phyloP scores from a whole-genome alignment of 2,888 invertebrate genomes.

The Aradus depressus region DNA sequence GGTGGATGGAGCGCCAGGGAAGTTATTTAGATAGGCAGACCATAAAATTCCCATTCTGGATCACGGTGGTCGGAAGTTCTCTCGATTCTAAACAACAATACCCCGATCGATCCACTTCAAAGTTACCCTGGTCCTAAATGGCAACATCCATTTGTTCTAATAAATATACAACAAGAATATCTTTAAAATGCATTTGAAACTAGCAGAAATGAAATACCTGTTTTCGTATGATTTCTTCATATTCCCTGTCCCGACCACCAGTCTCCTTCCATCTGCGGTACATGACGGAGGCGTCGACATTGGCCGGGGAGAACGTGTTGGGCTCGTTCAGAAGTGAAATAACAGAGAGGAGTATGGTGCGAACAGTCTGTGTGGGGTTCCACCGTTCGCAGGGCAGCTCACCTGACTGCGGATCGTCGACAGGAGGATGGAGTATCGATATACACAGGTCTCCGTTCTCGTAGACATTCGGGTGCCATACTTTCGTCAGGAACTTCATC shows the following conservation, averaged over 20 bases:
- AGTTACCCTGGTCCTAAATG: too few relatives aligned
- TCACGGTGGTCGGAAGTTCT: too few relatives aligned
- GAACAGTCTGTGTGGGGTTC: conserved; percentile 28
- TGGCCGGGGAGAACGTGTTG: conserved; percentile 26
- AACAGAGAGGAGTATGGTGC: conserved; percentile 24
- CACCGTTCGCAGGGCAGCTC: conserved; percentile 27
- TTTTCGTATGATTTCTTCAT: conserved; percentile 22
- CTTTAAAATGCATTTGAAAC: too few relatives aligned
- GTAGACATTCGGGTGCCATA: conserved; percentile 27
- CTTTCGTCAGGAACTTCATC: conserved; percentile 23
- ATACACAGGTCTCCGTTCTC: conserved; percentile 27
- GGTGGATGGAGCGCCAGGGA: too few relatives aligned
- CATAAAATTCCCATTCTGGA: too few relatives aligned
- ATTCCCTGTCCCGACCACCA: conserved; percentile 22
- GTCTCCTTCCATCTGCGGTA: conserved; percentile 25
- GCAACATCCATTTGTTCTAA: too few relatives aligned
- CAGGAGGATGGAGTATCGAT: conserved; percentile 26
- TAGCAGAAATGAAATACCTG: conserved; percentile 12
- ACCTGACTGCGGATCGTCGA: conserved; percentile 26
- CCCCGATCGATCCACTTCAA: too few relatives aligned
- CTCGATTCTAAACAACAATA: too few relatives aligned
- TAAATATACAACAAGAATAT: too few relatives aligned
- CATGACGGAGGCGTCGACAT: conserved; percentile 26
- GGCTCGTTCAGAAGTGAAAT: conserved; percentile 27
- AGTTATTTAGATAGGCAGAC: too few relatives aligned